phyloP scores from a whole-genome alignment of 2,888 invertebrate species.

The Andrena chrysosceles region DNA sequence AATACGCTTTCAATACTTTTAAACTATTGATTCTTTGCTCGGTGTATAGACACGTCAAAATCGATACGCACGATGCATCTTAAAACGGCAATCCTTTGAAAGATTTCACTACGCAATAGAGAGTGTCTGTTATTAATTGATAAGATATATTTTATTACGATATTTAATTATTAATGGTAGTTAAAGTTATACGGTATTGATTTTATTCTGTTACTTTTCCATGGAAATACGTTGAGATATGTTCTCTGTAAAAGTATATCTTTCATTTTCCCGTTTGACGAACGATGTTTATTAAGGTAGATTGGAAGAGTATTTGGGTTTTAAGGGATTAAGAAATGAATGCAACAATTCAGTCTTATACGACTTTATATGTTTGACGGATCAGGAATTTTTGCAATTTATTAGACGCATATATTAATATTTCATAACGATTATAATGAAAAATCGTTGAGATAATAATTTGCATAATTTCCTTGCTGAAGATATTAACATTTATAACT shows the following conservation, averaged over 20 bases:
- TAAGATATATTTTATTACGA: not conserved
- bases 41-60: not conserved
- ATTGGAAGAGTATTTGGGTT: not conserved
- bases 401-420: constrained; percentile 56
- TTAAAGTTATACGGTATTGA: not conserved
- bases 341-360: constrained; percentile 17
- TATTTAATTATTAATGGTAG: not conserved
- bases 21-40: not conserved
- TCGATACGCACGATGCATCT: not conserved
- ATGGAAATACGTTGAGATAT: not conserved
- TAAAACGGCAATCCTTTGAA: constrained; percentile 11
- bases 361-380: constrained; percentile 54
- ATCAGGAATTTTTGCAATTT: constrained; percentile 50
- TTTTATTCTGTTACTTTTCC: not conserved
- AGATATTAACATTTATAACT: constrained; percentile 32
- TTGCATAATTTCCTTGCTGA: constrained; percentile 10
- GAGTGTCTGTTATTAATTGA: no score
- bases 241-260: no score
- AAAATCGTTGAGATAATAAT: constrained; percentile 29
- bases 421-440: constrained; percentile 55
- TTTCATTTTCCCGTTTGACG: no score
- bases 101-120: not conserved
- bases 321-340: not conserved
- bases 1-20: constrained; percentile 8
- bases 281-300: not conserved